Evolutionary conservation across 2,113 vertebrate genomes (phyloP).

Genomic region (Hemiprocne comata): DNA sequence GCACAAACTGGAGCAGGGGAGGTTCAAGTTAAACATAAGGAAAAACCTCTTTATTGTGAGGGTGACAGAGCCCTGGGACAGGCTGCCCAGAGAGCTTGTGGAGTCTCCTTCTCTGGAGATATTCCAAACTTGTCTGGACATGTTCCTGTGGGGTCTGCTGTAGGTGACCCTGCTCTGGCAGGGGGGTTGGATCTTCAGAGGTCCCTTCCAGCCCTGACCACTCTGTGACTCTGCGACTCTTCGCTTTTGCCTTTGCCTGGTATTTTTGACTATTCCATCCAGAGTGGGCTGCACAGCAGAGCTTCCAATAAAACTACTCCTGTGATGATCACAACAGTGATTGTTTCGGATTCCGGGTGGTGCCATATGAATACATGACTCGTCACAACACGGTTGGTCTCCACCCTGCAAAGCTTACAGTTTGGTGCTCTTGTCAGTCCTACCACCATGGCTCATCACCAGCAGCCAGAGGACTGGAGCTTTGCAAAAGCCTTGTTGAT

Average conservation of each 20-base stretch:
- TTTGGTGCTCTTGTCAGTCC: not conserved
- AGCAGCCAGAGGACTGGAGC: not conserved
- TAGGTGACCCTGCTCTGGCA: too few relatives aligned
- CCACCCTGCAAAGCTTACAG: not conserved
- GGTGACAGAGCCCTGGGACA: too few relatives aligned
- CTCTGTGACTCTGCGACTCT: too few relatives aligned
- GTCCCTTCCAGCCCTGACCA: too few relatives aligned
- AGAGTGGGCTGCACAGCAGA: not conserved
- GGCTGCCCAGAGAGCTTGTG: too few relatives aligned
- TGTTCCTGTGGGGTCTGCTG: too few relatives aligned
- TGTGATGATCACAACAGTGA: accelerated
- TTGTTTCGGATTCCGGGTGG: not conserved
- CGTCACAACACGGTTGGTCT: not conserved
- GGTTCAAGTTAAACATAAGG: too few relatives aligned
- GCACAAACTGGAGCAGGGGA: too few relatives aligned
- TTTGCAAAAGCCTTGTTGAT: not conserved
- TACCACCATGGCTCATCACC: accelerated
- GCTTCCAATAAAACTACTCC: not conserved
- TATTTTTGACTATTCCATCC: not conserved
- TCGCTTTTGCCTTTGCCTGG: not conserved
- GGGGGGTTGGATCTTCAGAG: too few relatives aligned
- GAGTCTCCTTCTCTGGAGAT: too few relatives aligned
- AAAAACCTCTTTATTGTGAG: too few relatives aligned
- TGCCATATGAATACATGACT: accelerated
- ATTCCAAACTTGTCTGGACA: too few relatives aligned